phyloP scores from a whole-genome alignment of 2,888 invertebrate genomes.

The Nebria salina region DNA sequence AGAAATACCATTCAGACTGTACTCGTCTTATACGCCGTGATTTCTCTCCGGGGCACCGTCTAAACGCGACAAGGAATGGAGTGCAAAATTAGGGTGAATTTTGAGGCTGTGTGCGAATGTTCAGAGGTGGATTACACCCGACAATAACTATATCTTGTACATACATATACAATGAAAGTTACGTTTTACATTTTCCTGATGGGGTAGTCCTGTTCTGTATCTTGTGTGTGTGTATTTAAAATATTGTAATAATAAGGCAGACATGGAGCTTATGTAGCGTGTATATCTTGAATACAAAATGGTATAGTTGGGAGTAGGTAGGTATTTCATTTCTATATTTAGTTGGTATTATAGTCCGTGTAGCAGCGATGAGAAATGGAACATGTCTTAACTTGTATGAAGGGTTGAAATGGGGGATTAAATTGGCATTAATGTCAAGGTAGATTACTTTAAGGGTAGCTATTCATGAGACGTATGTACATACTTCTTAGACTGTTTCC shows the following conservation, averaged over 20 bases:
- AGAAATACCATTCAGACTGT: constrained; percentile 27
- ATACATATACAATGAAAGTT: too few species aligned
- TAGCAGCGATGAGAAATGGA: background rate
- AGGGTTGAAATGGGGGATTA: background rate
- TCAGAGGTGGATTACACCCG: background rate
- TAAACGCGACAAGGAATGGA: background rate
- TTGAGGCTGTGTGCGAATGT: background rate
- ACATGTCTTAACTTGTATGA: background rate
- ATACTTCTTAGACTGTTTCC: background rate
- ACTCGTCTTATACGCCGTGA: background rate
- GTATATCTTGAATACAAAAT: constrained; percentile 14
- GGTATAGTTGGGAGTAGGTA: background rate
- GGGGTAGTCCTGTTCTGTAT: too few species aligned
- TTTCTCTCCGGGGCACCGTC: background rate
- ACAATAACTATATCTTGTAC: too few species aligned
- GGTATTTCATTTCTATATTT: background rate
- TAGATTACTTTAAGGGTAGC: background rate
- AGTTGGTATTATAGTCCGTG: background rate
- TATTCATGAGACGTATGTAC: background rate
- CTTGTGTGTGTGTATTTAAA: constrained; percentile 26
- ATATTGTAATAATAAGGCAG: constrained; percentile 27
- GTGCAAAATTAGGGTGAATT: constrained; percentile 25
- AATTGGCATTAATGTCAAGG: background rate
- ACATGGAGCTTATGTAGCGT: constrained; percentile 19
- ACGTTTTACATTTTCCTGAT: too few species aligned